Evolutionary conservation across 2,888 invertebrate species (phyloP).

Genomic region (Drosophila vallismaia): DNA sequence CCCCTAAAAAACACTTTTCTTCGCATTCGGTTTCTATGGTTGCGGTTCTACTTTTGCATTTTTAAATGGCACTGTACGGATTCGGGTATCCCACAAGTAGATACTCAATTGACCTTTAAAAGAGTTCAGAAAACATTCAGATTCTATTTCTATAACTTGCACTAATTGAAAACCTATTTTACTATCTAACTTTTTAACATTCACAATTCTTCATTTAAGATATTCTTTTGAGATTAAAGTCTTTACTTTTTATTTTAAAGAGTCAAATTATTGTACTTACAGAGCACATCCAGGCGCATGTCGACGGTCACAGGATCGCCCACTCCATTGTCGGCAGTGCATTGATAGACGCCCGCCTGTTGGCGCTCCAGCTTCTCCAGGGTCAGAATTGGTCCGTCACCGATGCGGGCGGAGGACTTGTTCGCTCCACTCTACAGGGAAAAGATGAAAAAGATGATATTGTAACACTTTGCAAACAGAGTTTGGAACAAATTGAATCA

Average conservation of each 20-base stretch:
- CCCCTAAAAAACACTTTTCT: conserved; percentile 7
- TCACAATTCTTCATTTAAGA: no score
- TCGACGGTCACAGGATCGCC: conserved; percentile 88
- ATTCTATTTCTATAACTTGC: no score
- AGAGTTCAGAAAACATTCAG: no score
- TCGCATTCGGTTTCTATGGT: not conserved
- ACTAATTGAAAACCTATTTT: no score
- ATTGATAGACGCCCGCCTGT: conserved; percentile 88
- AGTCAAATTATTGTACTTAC: conserved; percentile 84
- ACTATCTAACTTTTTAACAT: no score
- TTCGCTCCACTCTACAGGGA: conserved; percentile 82
- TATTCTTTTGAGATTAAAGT: not conserved
- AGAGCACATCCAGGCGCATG: conserved; percentile 88
- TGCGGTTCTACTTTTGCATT: not conserved
- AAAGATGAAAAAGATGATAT: conserved; percentile 5
- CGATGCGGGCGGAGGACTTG: conserved; percentile 84
- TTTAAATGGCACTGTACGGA: not conserved
- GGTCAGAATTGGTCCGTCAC: conserved; percentile 87
- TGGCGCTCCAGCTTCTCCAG: conserved; percentile 87
- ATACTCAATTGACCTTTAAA: no score
- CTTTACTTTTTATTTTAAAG: not conserved
- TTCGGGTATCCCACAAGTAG: not conserved
- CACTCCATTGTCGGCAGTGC: conserved; percentile 88
- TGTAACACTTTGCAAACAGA: conserved; percentile 31
- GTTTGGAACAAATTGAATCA: conserved; percentile 49